phyloP scores from a whole-genome alignment of 2,888 invertebrate genomes.

The Zygaena filipendulae region DNA sequence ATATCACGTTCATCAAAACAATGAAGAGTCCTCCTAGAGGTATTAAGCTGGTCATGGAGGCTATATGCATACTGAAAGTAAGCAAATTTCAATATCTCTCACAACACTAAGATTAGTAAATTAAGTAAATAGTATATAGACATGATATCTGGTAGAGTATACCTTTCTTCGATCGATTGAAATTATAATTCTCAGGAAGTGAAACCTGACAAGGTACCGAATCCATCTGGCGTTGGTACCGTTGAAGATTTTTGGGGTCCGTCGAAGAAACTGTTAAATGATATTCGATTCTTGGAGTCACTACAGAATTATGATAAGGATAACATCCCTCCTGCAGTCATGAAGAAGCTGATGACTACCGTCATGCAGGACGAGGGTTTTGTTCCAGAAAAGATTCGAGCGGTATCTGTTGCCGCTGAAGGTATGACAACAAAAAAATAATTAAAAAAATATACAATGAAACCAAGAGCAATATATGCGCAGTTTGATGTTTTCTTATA shows the following conservation, averaged over 20 bases:
- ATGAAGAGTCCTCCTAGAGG: conserved; percentile 97
- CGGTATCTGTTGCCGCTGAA: conserved; percentile 90
- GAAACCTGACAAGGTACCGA: conserved; percentile 88
- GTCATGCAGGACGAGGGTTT: conserved; percentile 88
- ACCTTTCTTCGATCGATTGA: neutral
- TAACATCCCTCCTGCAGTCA: conserved; percentile 85
- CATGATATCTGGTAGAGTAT: neutral
- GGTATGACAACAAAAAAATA: conserved; percentile 61
- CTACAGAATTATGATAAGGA: conserved; percentile 93
- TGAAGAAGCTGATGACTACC: conserved; percentile 84
- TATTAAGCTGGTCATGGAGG: conserved; percentile 94
- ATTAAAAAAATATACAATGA: too few species aligned
- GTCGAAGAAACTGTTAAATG: conserved; percentile 87
- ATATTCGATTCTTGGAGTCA: conserved; percentile 91
- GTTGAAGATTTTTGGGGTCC: conserved; percentile 95
- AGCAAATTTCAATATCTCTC: conserved; percentile 1
- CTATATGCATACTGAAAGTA: conserved; percentile 91
- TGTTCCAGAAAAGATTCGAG: conserved; percentile 89
- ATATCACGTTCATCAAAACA: conserved; percentile 92
- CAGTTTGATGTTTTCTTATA: conserved; percentile 19
- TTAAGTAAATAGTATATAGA: neutral
- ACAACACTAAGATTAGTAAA: neutral
- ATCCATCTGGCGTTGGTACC: conserved; percentile 84
- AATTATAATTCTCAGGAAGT: conserved; percentile 66
- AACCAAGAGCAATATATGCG: neutral